phyloP scores from a whole-genome alignment of 2,113 vertebrate species.

The Dascyllus trimaculatus region DNA sequence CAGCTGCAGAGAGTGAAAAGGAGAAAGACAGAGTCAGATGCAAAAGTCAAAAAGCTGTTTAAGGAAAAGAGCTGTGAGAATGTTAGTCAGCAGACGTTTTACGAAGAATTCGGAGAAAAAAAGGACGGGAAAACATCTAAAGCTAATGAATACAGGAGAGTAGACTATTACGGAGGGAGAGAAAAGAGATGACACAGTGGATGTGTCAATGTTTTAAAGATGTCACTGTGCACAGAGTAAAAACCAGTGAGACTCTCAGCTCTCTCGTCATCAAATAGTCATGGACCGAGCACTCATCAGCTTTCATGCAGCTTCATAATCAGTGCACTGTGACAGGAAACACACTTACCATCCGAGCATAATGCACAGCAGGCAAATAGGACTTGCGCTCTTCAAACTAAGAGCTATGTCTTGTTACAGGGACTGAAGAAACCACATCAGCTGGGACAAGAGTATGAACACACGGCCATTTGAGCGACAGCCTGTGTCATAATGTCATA shows the following conservation, averaged over 20 bases:
- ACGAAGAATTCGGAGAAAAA: neutral
- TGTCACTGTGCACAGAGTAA: slow-evolving; percentile 10
- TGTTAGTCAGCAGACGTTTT: slow-evolving; percentile 1
- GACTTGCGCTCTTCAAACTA: slow-evolving; percentile 38
- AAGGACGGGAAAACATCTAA: neutral
- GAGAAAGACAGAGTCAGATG: slow-evolving; percentile 14
- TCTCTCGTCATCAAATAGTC: slow-evolving; percentile 57
- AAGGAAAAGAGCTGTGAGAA: slow-evolving; percentile 6
- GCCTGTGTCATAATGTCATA: slow-evolving; percentile 11
- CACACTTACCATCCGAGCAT: slow-evolving; percentile 48
- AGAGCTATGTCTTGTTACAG: slow-evolving; percentile 57
- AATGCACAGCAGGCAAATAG: slow-evolving; percentile 51
- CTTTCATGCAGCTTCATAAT: slow-evolving; percentile 34
- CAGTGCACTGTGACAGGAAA: slow-evolving; percentile 45
- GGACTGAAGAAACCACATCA: slow-evolving; percentile 26
- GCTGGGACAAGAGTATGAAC: slow-evolving; percentile 25
- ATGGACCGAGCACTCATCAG: slow-evolving; percentile 24
- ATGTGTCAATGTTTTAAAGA: slow-evolving; percentile 29
- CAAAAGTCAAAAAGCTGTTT: slow-evolving; percentile 25
- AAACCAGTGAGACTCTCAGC: slow-evolving; percentile 10
- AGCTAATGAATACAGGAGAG: neutral
- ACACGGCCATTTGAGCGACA: slow-evolving; percentile 21
- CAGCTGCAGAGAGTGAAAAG: slow-evolving; percentile 2
- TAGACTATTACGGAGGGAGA: neutral
- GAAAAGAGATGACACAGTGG: neutral